Evolutionary conservation across 2,888 invertebrate species (phyloP).

Genomic region (Heliconius charithonia): DNA sequence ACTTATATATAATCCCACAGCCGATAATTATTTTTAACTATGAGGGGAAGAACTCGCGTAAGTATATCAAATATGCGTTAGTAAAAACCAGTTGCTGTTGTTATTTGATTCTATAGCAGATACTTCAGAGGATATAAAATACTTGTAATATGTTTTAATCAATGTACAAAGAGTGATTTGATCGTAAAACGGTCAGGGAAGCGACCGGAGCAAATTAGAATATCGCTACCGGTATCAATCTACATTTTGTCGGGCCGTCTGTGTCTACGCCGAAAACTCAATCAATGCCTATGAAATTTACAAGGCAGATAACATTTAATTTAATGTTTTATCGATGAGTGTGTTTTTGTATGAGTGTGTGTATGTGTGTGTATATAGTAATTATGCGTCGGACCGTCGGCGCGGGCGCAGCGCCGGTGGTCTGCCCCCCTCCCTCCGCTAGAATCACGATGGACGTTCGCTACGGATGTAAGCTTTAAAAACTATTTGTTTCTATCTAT

Average conservation of each 20-base stretch:
- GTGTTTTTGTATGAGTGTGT: slow-evolving; percentile 56
- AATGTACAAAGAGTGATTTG: slow-evolving; percentile 53
- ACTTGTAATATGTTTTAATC: slow-evolving; percentile 55
- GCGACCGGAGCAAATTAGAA: slow-evolving; percentile 65
- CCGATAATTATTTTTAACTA: slow-evolving; percentile 34
- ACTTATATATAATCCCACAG: slow-evolving; percentile 26
- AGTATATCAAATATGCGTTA: slow-evolving; percentile 23
- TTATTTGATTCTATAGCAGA: slow-evolving; percentile 24
- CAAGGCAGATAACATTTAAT: slow-evolving; percentile 80
- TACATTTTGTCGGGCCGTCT: slow-evolving; percentile 49
- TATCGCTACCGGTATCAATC: slow-evolving; percentile 65
- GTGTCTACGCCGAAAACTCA: slow-evolving; percentile 67
- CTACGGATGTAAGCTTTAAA: slow-evolving; percentile 44
- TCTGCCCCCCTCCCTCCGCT: slow-evolving; percentile 63
- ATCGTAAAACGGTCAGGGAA: slow-evolving; percentile 57
- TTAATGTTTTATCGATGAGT: slow-evolving; percentile 76
- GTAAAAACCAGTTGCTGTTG: slow-evolving; percentile 31
- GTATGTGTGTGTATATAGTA: slow-evolving; percentile 76
- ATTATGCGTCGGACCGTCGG: slow-evolving; percentile 78
- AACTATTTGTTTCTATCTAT: slow-evolving; percentile 43
- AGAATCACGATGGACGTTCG: slow-evolving; percentile 48
- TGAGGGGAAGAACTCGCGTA: slow-evolving; percentile 18
- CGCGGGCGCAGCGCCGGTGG: slow-evolving; percentile 81
- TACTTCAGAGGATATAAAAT: slow-evolving; percentile 36
- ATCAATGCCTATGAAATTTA: slow-evolving; percentile 78